Evolutionary conservation across 2,888 invertebrate genomes (phyloP), one percentile per base, ranked within the genome.

Genomic region (Acanthacorydalis orientalis): DNA sequence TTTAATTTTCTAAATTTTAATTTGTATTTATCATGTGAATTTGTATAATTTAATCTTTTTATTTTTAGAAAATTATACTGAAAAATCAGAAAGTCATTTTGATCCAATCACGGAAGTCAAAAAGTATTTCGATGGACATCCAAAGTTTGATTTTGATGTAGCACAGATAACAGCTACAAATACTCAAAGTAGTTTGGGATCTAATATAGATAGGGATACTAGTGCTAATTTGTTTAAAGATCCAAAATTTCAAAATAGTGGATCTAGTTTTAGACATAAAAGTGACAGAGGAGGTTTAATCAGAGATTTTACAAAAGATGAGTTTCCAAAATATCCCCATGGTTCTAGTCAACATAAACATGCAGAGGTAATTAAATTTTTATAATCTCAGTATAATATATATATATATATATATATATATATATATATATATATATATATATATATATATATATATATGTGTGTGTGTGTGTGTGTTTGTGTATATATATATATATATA

Each of bases 251-350:
- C 54, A 54, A 49, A 54, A 55, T 33, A 52, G 51, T 9, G 32
- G 31, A 34, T 53, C 57, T 0, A 62, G 54, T 54, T 66, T 65
- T 52, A 53, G 64, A 34, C 64, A 66, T 47, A 65, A 63, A 53
- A 50, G 52, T 49, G 60, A 60, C 38, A 56, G 57, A 43, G 53
- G 56, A 48, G 60, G 59, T 12, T 55, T 60, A 16, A 50, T 61
- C 6, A 61, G 61, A 49, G 59, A 60, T 50, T 62, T 56, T 50
- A 56, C 48, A 31, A 44, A 50, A 41, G 46, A 50, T 12, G 46
- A 50, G 10, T 34, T 47, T 32, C 31, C 48, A 16, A 48, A 45
- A 47, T 31, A 16, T 12, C 42, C 47, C 1, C 47, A 47, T 47
- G 47, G 47, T 1, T 31, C 46, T 12, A 38, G 16, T 46, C 32